Evolutionary conservation across 2,797 vertebrate genomes (phyloP).

Genomic region (Acanthis flammea): DNA sequence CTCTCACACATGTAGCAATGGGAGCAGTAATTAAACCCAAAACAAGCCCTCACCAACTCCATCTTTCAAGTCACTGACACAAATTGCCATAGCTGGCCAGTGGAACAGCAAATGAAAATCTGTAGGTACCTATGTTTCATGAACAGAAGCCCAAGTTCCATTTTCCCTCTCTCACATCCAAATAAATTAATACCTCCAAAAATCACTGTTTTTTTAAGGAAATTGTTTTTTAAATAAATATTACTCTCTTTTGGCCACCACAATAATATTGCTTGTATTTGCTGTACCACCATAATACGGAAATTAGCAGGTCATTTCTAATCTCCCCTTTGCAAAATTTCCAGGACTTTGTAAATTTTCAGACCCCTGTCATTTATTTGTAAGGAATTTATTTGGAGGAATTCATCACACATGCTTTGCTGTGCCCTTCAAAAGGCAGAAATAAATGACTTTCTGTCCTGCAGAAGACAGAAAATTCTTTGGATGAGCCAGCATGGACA

Average conservation of each 20-base stretch:
- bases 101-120: background rate
- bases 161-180: background rate
- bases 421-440: background rate
- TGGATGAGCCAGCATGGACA: rapidly evolving
- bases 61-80: background rate
- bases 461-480: background rate
- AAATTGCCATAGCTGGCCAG: background rate
- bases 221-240: background rate
- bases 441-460: background rate
- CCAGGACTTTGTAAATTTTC: background rate
- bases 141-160: background rate
- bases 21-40: background rate
- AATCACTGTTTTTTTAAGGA: too few relatives aligned
- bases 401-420: rapidly evolving
- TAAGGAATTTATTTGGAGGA: background rate
- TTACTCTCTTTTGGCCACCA: background rate
- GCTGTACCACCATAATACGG: background rate
- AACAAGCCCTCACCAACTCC: background rate
- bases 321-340: background rate
- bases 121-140: background rate
- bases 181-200: background rate
- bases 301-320: background rate
- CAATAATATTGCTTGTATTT: background rate
- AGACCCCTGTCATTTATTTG: background rate
- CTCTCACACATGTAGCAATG: rapidly evolving